Evolutionary conservation across 1,140 invertebrate species (phyloP), one percentile per base, ranked within the genome.

Genomic region (Drosophila trapezifrons): DNA sequence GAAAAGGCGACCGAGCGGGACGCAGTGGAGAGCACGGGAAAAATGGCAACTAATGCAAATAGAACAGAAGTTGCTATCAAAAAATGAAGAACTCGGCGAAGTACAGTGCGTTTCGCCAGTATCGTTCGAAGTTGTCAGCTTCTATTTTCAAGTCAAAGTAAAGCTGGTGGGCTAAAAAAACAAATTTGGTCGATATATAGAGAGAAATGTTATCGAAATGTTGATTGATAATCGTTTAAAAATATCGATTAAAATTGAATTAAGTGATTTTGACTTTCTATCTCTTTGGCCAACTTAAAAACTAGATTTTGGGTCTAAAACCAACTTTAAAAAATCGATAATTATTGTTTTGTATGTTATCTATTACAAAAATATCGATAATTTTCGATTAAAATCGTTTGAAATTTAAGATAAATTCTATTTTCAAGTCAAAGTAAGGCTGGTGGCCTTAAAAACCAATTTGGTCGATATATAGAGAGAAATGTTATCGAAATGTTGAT

Each of bases 11-110:
- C 17, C 45, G 43, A 17, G 29, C 29, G 29, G 9, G 29, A 3
- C 29, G n/a, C 7, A 12, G 29, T 17, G 27, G 29, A 15, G 27
- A 18, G 32, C n/a, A 4, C 51, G 20, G 29, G 18, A 37, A 64
- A 63, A 64, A 64, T 64, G 67, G 38, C 46, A 54, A 27, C 65
- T 67, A 66, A 54, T 66, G 51, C 51, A 72, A 72, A 71, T 70
- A 58, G 12, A 49, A 58, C 42, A 40, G 18, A 71, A 70, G 32
- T 71, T 71, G 27, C 65, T 38, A 57, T 58, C 62, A 43, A 55
- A 55, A 66, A 58, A 40, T 58, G 27, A 49, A 57, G 43, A 70
- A 32, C 46, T 66, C 27, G 27, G 12, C 4, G 15, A 15, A 0
- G 15, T 29, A 66, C 59, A 49, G 64, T 66, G 64, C 64, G 60